Conservation (phyloP, 2,113 vertebrate genomes). For the Mesocricetus auratus region DNA sequence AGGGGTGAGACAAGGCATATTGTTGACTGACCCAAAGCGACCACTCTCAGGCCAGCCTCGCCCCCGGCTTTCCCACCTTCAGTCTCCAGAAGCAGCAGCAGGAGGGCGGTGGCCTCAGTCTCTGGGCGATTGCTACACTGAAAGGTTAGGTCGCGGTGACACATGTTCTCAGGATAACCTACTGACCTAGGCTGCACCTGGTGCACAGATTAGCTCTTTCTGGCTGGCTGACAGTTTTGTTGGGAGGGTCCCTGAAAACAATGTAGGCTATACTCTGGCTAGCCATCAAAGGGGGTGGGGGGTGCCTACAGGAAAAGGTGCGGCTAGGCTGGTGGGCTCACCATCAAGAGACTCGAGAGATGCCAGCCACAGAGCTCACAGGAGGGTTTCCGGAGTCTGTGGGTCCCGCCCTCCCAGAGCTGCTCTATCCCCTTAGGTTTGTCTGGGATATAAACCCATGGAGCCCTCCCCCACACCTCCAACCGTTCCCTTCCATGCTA, state of each 20-base stretch:
- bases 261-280: fast-evolving
- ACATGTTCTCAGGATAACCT: fast-evolving
- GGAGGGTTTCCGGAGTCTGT: fast-evolving
- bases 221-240: neutral
- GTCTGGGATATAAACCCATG: neutral
- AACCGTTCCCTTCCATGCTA: neutral
- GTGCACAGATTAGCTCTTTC: neutral
- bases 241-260: neutral
- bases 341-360: neutral
- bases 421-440: neutral
- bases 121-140: fast-evolving
- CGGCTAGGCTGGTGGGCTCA: too few relatives aligned
- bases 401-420: neutral
- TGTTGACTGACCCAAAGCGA: too few relatives aligned
- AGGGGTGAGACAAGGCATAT: neutral
- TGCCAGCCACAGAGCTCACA: neutral
- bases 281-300: neutral
- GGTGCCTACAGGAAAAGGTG: neutral
- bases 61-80: neutral
- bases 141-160: neutral
- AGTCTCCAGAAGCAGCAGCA: neutral
- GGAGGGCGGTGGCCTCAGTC: neutral
- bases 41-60: fast-evolving
- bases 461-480: neutral
- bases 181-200: neutral